phyloP scores from a whole-genome alignment of 2,888 invertebrate species.

The Dusona sp. region DNA sequence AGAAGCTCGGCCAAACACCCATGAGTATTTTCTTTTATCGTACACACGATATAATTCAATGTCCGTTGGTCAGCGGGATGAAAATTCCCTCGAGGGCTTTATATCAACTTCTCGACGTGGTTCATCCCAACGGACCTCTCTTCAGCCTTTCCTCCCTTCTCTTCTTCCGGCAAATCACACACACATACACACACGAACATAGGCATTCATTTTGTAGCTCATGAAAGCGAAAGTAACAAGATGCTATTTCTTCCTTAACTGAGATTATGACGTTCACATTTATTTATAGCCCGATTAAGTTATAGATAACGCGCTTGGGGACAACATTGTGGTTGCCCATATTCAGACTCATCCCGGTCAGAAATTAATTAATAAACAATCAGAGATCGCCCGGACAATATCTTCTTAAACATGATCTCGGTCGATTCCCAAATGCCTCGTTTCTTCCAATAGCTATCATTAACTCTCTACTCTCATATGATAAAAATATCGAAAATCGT shows the following conservation, averaged over 20 bases:
- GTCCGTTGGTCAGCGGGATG: conserved; percentile 75
- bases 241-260: conserved; percentile 69
- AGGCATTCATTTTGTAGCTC: conserved; percentile 43
- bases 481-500: background rate
- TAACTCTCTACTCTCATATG: background rate
- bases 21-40: conserved; percentile 71
- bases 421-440: background rate
- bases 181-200: conserved; percentile 10
- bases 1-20: background rate
- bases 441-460: background rate
- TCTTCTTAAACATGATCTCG: background rate
- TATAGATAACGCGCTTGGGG: conserved; percentile 78
- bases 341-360: background rate
- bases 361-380: conserved; percentile 54
- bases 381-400: background rate
- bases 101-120: conserved; percentile 78
- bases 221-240: conserved; percentile 60
- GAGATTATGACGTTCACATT: conserved; percentile 79
- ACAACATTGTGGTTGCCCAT: conserved; percentile 39
- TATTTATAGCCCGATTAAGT: conserved; percentile 80
- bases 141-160: conserved; percentile 44
- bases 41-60: conserved; percentile 80
- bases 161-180: conserved; percentile 37
- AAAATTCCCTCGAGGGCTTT: conserved; percentile 78
- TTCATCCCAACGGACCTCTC: conserved; percentile 65